phyloP scores from a whole-genome alignment of 2,888 invertebrate genomes.

The Metopia argyrocephala region DNA sequence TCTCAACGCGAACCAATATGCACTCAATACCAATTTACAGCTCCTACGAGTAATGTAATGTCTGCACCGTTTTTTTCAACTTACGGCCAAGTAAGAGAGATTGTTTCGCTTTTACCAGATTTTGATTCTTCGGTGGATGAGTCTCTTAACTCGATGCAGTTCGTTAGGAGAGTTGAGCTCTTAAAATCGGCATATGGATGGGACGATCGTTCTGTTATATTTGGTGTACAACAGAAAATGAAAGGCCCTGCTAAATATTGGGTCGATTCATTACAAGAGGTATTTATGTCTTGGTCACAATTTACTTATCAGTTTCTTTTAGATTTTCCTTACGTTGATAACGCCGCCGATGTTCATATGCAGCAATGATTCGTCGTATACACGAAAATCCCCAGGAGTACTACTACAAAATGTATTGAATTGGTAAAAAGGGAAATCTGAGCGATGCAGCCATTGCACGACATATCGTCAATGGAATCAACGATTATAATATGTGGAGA shows the following conservation, averaged over 20 bases:
- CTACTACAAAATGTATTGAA: slow-evolving; percentile 46
- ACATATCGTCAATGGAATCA: slow-evolving; percentile 56
- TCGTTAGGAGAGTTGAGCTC: slow-evolving; percentile 8
- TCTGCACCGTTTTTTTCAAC: too few relatives aligned
- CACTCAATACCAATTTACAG: too few relatives aligned
- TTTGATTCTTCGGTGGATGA: slow-evolving; percentile 34
- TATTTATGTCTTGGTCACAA: slow-evolving; percentile 26
- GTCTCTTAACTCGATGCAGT: slow-evolving; percentile 25
- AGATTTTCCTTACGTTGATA: too few relatives aligned
- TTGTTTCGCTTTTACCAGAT: slow-evolving; percentile 30
- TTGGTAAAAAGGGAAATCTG: slow-evolving; percentile 44
- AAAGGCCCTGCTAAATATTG: too few relatives aligned
- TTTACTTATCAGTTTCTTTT: slow-evolving; percentile 34
- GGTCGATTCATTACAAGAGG: too few relatives aligned
- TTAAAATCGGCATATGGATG: too few relatives aligned
- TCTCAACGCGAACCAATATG: too few relatives aligned
- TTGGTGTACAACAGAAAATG: slow-evolving; percentile 60
- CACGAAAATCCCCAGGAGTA: slow-evolving; percentile 13
- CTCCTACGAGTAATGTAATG: too few relatives aligned
- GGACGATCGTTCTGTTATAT: too few relatives aligned
- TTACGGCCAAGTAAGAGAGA: slow-evolving; percentile 9
- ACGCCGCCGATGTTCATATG: slow-evolving; percentile 38
- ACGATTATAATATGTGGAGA: slow-evolving; percentile 14
- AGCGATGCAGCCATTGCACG: slow-evolving; percentile 42
- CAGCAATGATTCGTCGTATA: slow-evolving; percentile 13